Conservation (phyloP, 2,113 vertebrate genomes). For the Hippocampus guttulatus region DNA sequence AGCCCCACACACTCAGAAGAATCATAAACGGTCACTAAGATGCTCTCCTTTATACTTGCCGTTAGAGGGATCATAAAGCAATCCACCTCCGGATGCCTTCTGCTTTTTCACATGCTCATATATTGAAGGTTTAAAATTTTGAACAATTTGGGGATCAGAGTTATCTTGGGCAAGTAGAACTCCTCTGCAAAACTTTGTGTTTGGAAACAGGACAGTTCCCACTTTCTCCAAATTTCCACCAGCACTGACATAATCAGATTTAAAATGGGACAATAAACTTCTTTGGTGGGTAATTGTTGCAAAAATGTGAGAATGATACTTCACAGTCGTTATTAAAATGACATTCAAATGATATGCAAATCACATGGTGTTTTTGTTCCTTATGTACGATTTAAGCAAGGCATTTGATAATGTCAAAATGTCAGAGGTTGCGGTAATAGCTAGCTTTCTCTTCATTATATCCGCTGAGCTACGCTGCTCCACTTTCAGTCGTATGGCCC, state of each 20-base stretch:
- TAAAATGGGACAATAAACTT: slow-evolving; percentile 30
- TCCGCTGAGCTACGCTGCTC: slow-evolving; percentile 52
- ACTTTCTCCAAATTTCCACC: slow-evolving; percentile 25
- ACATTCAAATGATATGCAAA: slow-evolving; percentile 58
- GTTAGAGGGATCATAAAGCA: slow-evolving; percentile 24
- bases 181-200: not conserved
- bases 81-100: slow-evolving; percentile 39
- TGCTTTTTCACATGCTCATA: slow-evolving; percentile 45
- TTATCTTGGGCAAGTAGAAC: slow-evolving; percentile 47
- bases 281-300: slow-evolving; percentile 16
- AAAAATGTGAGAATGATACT: slow-evolving; percentile 13
- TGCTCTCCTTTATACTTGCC: slow-evolving; percentile 48
- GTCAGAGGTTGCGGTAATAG: slow-evolving; percentile 67
- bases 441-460: slow-evolving; percentile 63
- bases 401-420: slow-evolving; percentile 69
- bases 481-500: slow-evolving; percentile 56
- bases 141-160: slow-evolving; percentile 60
- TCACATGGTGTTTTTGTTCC: slow-evolving; percentile 35
- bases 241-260: slow-evolving; percentile 8
- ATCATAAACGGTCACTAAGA: slow-evolving; percentile 36
- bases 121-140: slow-evolving; percentile 60
- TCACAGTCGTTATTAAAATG: slow-evolving; percentile 51
- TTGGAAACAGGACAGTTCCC: slow-evolving; percentile 12
- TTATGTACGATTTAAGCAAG: slow-evolving; percentile 59
- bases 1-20: slow-evolving; percentile 6